Conservation (phyloP, 1,140 invertebrate genomes). For the Drosophila lini region DNA sequence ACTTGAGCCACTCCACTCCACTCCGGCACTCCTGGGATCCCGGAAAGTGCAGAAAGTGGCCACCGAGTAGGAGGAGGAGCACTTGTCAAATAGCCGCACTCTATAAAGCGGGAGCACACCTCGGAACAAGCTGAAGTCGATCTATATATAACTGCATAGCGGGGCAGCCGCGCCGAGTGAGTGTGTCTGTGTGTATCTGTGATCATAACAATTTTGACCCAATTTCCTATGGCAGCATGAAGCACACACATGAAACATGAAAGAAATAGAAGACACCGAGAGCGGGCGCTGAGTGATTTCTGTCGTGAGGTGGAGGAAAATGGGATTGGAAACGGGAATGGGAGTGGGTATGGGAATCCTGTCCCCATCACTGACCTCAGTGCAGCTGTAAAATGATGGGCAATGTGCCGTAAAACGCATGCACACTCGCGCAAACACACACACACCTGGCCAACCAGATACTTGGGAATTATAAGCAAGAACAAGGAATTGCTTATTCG, state of each 20-base stretch:
- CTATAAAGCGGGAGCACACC: conserved; percentile 70
- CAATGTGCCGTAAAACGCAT: conserved; percentile 52
- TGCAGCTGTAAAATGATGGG: conserved; percentile 66
- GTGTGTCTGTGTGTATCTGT: conserved; percentile 46
- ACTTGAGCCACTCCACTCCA: conserved; percentile 52
- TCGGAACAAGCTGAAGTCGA: conserved; percentile 54
- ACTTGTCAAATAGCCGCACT: conserved; percentile 70
- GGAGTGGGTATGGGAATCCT: conserved; percentile 17
- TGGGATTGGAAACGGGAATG: conserved; percentile 12
- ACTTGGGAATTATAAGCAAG: neutral
- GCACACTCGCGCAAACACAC: conserved; percentile 12
- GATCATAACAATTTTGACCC: conserved; percentile 83
- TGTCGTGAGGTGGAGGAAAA: conserved; percentile 23
- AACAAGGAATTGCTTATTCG: neutral
- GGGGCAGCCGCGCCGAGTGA: conserved; percentile 28
- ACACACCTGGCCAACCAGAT: conserved; percentile 5
- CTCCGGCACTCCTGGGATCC: neutral
- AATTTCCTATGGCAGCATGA: conserved; percentile 57
- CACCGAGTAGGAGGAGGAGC: conserved; percentile 10
- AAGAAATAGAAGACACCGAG: conserved; percentile 47
- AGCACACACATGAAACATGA: conserved; percentile 59
- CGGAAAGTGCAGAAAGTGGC: conserved; percentile 59
- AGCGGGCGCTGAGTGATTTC: conserved; percentile 53
- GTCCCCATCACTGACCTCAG: conserved; percentile 73
- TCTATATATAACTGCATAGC: conserved; percentile 79